Conservation (phyloP, 2,113 vertebrate species). For the Heliornis fulica region DNA sequence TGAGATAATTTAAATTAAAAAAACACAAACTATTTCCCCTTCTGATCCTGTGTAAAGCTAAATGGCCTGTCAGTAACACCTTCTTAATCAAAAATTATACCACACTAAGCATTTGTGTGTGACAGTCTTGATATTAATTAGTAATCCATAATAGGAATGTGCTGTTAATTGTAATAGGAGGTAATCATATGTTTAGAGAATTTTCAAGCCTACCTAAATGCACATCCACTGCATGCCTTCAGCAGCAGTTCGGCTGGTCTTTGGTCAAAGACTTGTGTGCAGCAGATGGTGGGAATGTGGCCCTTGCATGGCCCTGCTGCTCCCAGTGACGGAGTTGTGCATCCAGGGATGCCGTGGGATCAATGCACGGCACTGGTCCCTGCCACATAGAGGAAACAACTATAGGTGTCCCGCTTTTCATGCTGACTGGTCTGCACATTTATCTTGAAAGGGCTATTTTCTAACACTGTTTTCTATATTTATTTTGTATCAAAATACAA, state of each 20-base stretch:
- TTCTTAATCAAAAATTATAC: slow-evolving; percentile 3
- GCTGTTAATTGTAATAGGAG: neutral
- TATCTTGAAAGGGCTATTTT: neutral
- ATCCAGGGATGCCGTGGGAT: neutral
- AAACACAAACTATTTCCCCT: neutral
- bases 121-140: neutral
- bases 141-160: neutral
- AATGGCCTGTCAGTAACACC: neutral
- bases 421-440: rapidly evolving
- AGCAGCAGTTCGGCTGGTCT: neutral
- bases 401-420: rapidly evolving
- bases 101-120: neutral
- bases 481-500: neutral
- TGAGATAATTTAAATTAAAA: neutral
- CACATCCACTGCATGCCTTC: neutral
- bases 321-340: neutral
- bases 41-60: neutral
- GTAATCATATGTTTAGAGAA: neutral
- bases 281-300: neutral
- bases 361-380: neutral
- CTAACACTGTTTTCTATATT: neutral
- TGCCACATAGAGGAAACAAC: neutral
- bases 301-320: rapidly evolving
- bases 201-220: neutral
- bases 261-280: neutral